phyloP scores from a whole-genome alignment of 2,113 vertebrate species.

The Corvus moneduloides region DNA sequence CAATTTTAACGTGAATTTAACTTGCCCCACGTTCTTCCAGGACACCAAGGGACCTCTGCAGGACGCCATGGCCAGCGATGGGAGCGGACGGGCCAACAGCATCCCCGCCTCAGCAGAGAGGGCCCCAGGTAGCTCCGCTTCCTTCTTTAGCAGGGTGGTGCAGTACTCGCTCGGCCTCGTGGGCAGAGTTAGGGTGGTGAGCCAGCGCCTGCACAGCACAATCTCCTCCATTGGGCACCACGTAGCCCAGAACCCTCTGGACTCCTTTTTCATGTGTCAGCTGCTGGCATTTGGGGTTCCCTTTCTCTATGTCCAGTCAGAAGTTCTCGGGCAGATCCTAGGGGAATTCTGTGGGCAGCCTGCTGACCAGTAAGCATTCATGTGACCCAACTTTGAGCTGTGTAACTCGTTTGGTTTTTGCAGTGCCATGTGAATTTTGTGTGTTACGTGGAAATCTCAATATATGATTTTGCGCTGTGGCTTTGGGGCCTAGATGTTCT shows the following conservation, averaged over 20 bases:
- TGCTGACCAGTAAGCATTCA: constrained; percentile 41
- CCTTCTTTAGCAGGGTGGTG: constrained; percentile 81
- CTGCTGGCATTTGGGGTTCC: constrained; percentile 86
- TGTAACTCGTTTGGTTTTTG: not conserved
- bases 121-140: constrained; percentile 92
- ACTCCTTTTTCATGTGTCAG: constrained; percentile 92
- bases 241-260: constrained; percentile 85
- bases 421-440: not conserved
- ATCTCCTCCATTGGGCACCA: constrained; percentile 86
- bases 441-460: not conserved
- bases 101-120: constrained; percentile 74
- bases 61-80: constrained; percentile 72
- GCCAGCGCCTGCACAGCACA: constrained; percentile 76
- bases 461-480: not conserved
- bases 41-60: constrained; percentile 77
- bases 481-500: constrained; percentile 12
- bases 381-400: not conserved
- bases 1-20: not conserved
- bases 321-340: constrained; percentile 79
- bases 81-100: constrained; percentile 67
- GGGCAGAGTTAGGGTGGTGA: constrained; percentile 75
- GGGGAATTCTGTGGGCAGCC: constrained; percentile 78
- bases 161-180: constrained; percentile 73
- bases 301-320: constrained; percentile 83
- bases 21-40: constrained; percentile 59